These are phyloP conservation scores for Zootoca vivipara DNA, from an alignment of 2,113 vertebrate species.

Conservation along the genomic window DNA sequence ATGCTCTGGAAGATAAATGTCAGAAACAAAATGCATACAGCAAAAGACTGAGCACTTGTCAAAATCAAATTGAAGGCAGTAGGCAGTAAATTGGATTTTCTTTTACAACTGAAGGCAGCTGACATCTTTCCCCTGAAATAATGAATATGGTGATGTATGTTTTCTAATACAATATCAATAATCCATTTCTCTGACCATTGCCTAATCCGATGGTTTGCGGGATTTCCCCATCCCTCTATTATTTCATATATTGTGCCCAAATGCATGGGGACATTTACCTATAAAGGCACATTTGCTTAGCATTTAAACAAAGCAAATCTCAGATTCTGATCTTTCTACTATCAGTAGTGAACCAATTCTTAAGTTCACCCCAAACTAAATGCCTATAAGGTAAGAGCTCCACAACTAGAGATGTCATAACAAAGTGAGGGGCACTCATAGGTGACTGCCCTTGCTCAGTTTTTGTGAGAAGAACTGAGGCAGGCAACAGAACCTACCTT, in stretches of 20 bases:
- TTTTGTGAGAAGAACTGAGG: not conserved
- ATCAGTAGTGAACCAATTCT: not conserved
- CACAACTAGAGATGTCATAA: not conserved
- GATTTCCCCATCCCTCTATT: not conserved
- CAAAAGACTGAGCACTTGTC: constrained; percentile 68
- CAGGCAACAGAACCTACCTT: not conserved
- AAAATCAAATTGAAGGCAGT: constrained; percentile 71
- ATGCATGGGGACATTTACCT: constrained; percentile 43
- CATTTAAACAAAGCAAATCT: constrained; percentile 49
- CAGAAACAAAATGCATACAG: constrained; percentile 46
- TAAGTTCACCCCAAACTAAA: not conserved
- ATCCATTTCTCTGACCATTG: constrained; percentile 63
- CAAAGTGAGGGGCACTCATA: not conserved
- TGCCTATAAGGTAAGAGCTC: not conserved
- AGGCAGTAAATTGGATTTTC: constrained; percentile 76
- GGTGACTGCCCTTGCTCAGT: not conserved
- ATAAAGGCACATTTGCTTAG: constrained; percentile 35
- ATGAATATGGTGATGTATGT: constrained; percentile 69
- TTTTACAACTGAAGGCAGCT: constrained; percentile 68
- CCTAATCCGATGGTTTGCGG: constrained; percentile 62
- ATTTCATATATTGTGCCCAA: constrained; percentile 45
- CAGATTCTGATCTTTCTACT: constrained; percentile 33
- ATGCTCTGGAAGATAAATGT: constrained; percentile 67
- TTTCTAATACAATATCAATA: constrained; percentile 62
- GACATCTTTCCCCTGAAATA: constrained; percentile 59